phyloP scores from a whole-genome alignment of 2,797 vertebrate genomes.

The Semotilus atromaculatus region DNA sequence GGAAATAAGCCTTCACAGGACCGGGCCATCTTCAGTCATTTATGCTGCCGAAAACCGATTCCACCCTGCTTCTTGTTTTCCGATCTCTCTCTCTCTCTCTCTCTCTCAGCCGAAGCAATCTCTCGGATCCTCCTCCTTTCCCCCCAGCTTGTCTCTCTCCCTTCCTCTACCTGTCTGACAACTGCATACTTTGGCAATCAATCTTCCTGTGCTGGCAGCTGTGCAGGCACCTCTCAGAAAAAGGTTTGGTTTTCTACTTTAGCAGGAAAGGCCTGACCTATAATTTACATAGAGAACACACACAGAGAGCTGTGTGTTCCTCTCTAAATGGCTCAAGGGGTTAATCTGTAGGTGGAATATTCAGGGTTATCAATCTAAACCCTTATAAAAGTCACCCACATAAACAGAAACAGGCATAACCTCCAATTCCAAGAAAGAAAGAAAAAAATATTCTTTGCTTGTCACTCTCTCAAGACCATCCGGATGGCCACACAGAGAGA shows the following conservation, averaged over 20 bases:
- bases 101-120: slow-evolving; percentile 15
- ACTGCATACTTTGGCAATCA: slow-evolving; percentile 49
- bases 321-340: slow-evolving; percentile 18
- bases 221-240: slow-evolving; percentile 35
- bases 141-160: slow-evolving; percentile 4
- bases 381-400: slow-evolving; percentile 39
- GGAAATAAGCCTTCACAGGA: slow-evolving; percentile 70
- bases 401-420: slow-evolving; percentile 26
- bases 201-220: slow-evolving; percentile 48
- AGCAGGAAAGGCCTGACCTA: slow-evolving; percentile 40
- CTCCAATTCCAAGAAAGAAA: slow-evolving; percentile 1
- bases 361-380: slow-evolving; percentile 46
- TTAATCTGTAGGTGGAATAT: slow-evolving; percentile 34
- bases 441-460: slow-evolving; percentile 1
- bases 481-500: background rate
- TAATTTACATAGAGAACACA: slow-evolving; percentile 33
- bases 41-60: slow-evolving; percentile 70
- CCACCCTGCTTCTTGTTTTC: slow-evolving; percentile 37
- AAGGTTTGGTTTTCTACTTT: slow-evolving; percentile 41
- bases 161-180: slow-evolving; percentile 45
- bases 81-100: slow-evolving; percentile 16
- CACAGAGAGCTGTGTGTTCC: background rate
- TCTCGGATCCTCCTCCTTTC: background rate
- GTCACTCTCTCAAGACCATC: background rate
- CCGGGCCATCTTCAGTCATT: slow-evolving; percentile 75